phyloP scores from a whole-genome alignment of 1,140 invertebrate genomes.

The Drosophila albomicans region DNA sequence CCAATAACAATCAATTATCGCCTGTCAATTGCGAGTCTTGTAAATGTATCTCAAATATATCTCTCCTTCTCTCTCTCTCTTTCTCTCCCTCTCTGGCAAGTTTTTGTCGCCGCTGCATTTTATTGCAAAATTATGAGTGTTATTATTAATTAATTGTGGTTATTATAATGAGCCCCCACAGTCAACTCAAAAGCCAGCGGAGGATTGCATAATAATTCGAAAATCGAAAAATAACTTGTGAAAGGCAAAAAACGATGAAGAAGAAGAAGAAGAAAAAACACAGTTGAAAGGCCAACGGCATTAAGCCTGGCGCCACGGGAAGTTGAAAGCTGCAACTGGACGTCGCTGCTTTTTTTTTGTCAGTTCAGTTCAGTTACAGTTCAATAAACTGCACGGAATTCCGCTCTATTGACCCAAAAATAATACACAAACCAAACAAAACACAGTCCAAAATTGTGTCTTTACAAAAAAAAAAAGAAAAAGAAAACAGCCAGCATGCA shows the following conservation, averaged over 20 bases:
- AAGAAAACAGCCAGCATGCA: slow-evolving; percentile 44
- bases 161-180: slow-evolving; percentile 42
- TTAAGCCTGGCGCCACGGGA: slow-evolving; percentile 28
- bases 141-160: slow-evolving; percentile 46
- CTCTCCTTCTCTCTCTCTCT: neutral
- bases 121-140: slow-evolving; percentile 45
- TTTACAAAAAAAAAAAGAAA: slow-evolving; percentile 9
- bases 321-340: slow-evolving; percentile 12
- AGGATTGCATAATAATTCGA: slow-evolving; percentile 35
- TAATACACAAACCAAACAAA: slow-evolving; percentile 43
- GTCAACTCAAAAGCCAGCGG: neutral
- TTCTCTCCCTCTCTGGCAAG: neutral
- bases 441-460: slow-evolving; percentile 38
- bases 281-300: slow-evolving; percentile 37
- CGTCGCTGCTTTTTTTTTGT: too few species aligned
- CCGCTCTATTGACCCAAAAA: slow-evolving; percentile 79
- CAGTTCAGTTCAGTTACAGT: slow-evolving; percentile 50
- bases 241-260: slow-evolving; percentile 30
- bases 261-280: too few species aligned
- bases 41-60: slow-evolving; percentile 63
- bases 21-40: slow-evolving; percentile 66
- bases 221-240: slow-evolving; percentile 25
- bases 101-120: slow-evolving; percentile 38
- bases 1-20: slow-evolving; percentile 74
- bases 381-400: slow-evolving; percentile 77